Evolutionary conservation across 2,797 vertebrate species (phyloP).

Genomic region (Chaunax sp.): DNA sequence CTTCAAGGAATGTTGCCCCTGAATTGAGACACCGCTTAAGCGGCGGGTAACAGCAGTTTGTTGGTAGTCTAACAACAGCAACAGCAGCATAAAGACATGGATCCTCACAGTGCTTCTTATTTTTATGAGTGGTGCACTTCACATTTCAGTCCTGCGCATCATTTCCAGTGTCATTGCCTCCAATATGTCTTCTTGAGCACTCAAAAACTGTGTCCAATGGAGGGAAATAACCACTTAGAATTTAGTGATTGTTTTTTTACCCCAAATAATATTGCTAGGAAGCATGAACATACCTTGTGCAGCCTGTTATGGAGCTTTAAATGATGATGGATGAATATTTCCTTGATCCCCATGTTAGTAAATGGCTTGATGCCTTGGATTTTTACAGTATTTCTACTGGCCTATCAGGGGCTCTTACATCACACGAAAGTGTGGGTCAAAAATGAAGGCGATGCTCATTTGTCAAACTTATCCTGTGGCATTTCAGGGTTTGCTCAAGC

Average conservation of each 20-base stretch:
- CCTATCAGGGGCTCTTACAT: slow-evolving; percentile 22
- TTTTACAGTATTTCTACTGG: slow-evolving; percentile 30
- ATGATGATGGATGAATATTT: slow-evolving; percentile 59
- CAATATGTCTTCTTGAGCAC: background rate
- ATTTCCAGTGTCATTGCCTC: slow-evolving; percentile 20
- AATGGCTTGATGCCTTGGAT: slow-evolving; percentile 38
- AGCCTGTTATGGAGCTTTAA: slow-evolving; percentile 16
- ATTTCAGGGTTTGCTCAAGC: slow-evolving; percentile 35
- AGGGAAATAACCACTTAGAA: slow-evolving; percentile 22
- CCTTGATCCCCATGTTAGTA: slow-evolving; percentile 13
- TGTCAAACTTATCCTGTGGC: slow-evolving; percentile 48
- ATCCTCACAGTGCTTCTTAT: background rate
- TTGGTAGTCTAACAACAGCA: slow-evolving; percentile 24
- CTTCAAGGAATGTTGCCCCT: no score
- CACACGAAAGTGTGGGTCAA: slow-evolving; percentile 24
- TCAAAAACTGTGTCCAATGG: background rate
- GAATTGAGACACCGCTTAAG: background rate
- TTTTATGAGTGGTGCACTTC: slow-evolving; percentile 6
- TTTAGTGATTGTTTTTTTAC: slow-evolving; percentile 14
- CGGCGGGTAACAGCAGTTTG: slow-evolving; percentile 7
- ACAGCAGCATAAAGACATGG: slow-evolving; percentile 4
- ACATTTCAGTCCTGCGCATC: slow-evolving; percentile 19
- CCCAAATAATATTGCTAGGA: background rate
- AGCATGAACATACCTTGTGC: slow-evolving; percentile 11
- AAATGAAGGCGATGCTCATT: slow-evolving; percentile 28